A percentile compares a stretch with the other conserved stretches of the same genome.
These are phyloP conservation scores for Hycleus cichorii DNA, from an alignment of 1,140 invertebrate genomes.

Conservation along the genomic window DNA sequence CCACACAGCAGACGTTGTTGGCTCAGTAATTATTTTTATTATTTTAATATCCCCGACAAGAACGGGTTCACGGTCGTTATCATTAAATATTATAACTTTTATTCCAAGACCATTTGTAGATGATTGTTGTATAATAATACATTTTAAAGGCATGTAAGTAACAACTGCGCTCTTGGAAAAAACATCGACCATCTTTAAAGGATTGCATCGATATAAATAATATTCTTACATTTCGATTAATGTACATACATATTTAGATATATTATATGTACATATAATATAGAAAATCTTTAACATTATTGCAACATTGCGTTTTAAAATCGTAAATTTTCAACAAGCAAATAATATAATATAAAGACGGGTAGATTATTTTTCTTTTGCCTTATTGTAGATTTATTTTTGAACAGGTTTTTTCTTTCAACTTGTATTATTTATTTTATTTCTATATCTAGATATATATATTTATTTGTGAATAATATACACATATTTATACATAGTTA, in stretches of 20 bases:
- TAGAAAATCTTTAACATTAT: too few species aligned
- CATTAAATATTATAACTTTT: conserved; percentile 43
- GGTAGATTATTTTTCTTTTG: conserved; percentile 21
- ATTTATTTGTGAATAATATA: conserved; percentile 14
- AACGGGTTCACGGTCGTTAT: conserved; percentile 41
- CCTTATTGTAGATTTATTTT: too few species aligned
- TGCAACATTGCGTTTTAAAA: not conserved
- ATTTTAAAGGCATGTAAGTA: conserved; percentile 40
- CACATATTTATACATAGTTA: conserved; percentile 24
- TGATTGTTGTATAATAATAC: conserved; percentile 41
- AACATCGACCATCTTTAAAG: not conserved
- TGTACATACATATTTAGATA: too few species aligned
- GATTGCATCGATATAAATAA: too few species aligned
- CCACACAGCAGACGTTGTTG: conserved; percentile 28
- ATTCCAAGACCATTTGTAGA: conserved; percentile 35
- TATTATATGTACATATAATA: too few species aligned
- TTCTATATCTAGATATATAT: too few species aligned
- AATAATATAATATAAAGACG: conserved; percentile 12
- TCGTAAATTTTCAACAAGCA: not conserved
- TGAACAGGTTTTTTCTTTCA: conserved; percentile 21
- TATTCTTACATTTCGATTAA: too few species aligned
- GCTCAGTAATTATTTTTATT: conserved; percentile 41
- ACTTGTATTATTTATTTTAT: conserved; percentile 20
- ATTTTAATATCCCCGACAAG: conserved; percentile 40
- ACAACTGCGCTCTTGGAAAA: conserved; percentile 10